phyloP scores from a whole-genome alignment of 2,797 vertebrate species.

The Synanceia verrucosa region DNA sequence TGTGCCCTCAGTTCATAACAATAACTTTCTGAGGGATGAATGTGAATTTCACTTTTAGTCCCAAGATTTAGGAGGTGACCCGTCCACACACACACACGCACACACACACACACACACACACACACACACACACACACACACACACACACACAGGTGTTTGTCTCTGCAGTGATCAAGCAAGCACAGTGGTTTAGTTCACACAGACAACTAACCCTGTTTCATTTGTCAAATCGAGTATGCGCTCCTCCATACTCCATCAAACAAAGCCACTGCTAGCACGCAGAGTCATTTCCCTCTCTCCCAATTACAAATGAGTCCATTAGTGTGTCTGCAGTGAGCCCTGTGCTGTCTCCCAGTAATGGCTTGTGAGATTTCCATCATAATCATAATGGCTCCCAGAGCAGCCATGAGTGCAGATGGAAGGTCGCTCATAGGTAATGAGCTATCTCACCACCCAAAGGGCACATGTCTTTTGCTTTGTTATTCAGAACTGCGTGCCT shows the following conservation, averaged over 20 bases:
- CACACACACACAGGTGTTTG: too few species aligned
- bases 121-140: too few species aligned
- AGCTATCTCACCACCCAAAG: conserved; percentile 93
- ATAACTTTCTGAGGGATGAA: conserved; percentile 32
- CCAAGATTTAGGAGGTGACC: conserved; percentile 40
- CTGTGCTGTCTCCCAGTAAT: conserved; percentile 99
- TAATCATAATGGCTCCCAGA: conserved; percentile 99
- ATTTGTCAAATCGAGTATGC: conserved; percentile 94
- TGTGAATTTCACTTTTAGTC: conserved; percentile 41
- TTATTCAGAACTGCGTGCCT: conserved; percentile 88
- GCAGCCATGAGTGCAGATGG: conserved; percentile 99
- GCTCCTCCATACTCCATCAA: conserved; percentile 92
- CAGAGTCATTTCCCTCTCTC: conserved; percentile 96
- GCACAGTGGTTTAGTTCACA: conserved; percentile 80
- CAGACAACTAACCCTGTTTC: conserved; percentile 88
- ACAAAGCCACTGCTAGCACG: conserved; percentile 91
- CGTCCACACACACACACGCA: too few species aligned
- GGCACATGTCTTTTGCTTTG: conserved; percentile 89
- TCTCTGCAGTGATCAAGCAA: conserved; percentile 62
- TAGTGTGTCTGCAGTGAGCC: conserved; percentile 99
- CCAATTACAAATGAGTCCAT: conserved; percentile 99
- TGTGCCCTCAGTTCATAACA: conserved; percentile 10
- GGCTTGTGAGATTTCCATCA: conserved; percentile 99
- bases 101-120: too few species aligned
- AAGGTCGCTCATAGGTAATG: conserved; percentile 99